Conservation (phyloP, 2,888 invertebrate genomes). For the Koerneria pararmatus region DNA sequence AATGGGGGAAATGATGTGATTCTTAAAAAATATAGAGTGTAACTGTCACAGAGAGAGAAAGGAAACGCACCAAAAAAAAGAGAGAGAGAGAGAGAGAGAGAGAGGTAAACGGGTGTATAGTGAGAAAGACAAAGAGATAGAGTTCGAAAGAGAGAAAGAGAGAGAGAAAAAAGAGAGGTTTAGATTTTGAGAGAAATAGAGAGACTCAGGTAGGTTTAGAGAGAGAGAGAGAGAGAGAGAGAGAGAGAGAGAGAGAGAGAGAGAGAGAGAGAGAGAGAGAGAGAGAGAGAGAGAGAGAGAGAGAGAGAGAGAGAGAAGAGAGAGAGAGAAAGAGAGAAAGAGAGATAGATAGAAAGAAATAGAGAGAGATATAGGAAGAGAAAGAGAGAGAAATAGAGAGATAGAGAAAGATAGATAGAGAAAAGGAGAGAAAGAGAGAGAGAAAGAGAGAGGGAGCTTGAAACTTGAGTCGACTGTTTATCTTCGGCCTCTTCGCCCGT, state of each 20-base stretch:
- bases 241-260: background rate
- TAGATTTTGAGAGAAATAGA: background rate
- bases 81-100: background rate
- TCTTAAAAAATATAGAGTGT: background rate
- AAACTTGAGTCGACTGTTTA: too few relatives aligned
- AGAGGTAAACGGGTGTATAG: background rate
- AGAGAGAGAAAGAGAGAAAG: too few relatives aligned
- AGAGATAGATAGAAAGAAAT: too few relatives aligned
- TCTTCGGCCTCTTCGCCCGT: too few relatives aligned
- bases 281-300: too few relatives aligned
- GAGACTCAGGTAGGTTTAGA: background rate
- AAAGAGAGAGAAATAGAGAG: too few relatives aligned
- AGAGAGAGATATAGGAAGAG: too few relatives aligned
- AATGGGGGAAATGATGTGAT: too few relatives aligned
- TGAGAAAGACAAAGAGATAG: slow-evolving; percentile 4
- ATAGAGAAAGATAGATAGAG: too few relatives aligned
- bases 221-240: slow-evolving; percentile 4
- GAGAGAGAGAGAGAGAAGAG: too few relatives aligned
- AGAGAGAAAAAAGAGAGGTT: background rate
- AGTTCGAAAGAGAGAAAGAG: slow-evolving; percentile 2
- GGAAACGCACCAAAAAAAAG: background rate
- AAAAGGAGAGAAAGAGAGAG: too few relatives aligned
- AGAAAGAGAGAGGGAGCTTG: too few relatives aligned
- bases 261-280: background rate
- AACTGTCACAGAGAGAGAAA: background rate